phyloP scores from a whole-genome alignment of 2,797 vertebrate species.

The Muscicapa striata region DNA sequence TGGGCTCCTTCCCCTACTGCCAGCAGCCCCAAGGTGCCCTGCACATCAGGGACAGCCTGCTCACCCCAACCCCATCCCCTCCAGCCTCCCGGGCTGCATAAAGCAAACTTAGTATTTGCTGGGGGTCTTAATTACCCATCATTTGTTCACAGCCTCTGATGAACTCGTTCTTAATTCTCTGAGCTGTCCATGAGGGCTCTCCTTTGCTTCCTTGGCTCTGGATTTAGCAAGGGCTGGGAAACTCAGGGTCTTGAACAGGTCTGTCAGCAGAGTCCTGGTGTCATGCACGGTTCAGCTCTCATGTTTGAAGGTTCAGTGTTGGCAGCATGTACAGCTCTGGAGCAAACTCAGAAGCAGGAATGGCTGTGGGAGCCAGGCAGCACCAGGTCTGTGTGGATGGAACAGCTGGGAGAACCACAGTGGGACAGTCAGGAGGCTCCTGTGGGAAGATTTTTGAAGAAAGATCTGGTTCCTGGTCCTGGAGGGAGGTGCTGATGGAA shows the following conservation, averaged over 20 bases:
- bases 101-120: neutral
- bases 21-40: neutral
- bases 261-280: neutral
- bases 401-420: neutral
- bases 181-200: neutral
- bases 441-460: rapidly evolving
- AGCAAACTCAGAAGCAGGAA: neutral
- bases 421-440: neutral
- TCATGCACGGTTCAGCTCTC: neutral
- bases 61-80: rapidly evolving
- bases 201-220: neutral
- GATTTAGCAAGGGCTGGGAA: neutral
- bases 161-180: neutral
- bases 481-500: neutral
- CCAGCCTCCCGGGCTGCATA: neutral
- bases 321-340: neutral
- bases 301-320: rapidly evolving
- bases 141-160: neutral
- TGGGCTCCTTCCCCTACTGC: neutral
- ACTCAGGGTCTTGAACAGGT: too few relatives aligned
- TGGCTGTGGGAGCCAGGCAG: rapidly evolving
- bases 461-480: neutral
- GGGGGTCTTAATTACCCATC: neutral
- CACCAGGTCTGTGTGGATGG: rapidly evolving
- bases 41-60: rapidly evolving